Percentiles rank a stretch among this genome's conserved stretches.
phyloP scores from a whole-genome alignment of 92 coral and sea anemone species.

The Porites evermanni region DNA sequence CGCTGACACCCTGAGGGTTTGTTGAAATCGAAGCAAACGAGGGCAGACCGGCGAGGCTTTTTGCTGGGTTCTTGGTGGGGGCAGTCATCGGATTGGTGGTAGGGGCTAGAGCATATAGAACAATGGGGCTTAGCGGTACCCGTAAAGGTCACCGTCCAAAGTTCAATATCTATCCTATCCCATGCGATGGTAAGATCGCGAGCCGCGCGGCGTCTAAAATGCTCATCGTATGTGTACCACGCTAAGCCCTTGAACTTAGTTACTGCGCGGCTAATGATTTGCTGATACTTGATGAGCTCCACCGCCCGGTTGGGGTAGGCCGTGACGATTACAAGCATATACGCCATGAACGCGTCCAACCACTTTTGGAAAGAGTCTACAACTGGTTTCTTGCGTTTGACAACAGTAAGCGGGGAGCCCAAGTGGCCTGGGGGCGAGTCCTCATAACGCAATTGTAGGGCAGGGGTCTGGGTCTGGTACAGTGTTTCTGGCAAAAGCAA shows the following conservation, averaged over 20 bases:
- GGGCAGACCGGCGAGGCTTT: constrained; percentile 16
- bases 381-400: neutral
- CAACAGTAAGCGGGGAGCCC: too few species aligned
- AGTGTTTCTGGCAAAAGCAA: neutral
- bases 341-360: neutral
- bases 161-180: constrained; percentile 3
- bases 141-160: constrained; percentile 4
- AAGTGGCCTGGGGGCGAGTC: neutral
- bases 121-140: neutral
- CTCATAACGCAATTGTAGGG: neutral
- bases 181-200: neutral
- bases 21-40: constrained; percentile 43
- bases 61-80: constrained; percentile 35
- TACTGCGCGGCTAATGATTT: neutral
- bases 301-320: neutral
- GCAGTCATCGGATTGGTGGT: constrained; percentile 27
- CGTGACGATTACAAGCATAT: neutral
- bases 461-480: neutral
- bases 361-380: neutral
- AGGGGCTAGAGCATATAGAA: constrained; percentile 4
- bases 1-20: constrained; percentile 31
- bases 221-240: neutral
- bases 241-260: neutral
- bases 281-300: neutral
- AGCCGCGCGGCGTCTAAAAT: neutral